phyloP scores from a whole-genome alignment of 2,888 invertebrate species.

The Rhingia rostrata region DNA sequence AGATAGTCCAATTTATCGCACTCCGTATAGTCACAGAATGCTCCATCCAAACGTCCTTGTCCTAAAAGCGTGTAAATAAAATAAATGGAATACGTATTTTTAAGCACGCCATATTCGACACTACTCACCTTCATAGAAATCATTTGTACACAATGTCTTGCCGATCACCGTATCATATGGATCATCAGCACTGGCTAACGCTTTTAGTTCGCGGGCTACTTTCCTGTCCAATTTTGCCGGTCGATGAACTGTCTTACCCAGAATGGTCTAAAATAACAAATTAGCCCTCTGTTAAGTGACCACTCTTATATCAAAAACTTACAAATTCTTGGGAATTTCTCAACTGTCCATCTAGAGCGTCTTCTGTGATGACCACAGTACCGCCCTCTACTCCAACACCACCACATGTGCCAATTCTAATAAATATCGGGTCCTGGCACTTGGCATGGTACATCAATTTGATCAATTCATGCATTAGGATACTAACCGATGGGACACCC shows the following conservation, averaged over 20 bases:
- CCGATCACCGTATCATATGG: conserved; percentile 94
- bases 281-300: neutral
- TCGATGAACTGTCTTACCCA: conserved; percentile 91
- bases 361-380: conserved; percentile 96
- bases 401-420: conserved; percentile 96
- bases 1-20: conserved; percentile 95
- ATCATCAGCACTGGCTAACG: conserved; percentile 88
- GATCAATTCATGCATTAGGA: conserved; percentile 97
- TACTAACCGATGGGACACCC: conserved; percentile 98
- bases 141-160: conserved; percentile 97
- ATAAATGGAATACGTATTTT: too few relatives aligned
- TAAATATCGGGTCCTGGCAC: conserved; percentile 93
- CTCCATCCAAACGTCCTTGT: conserved; percentile 97
- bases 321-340: conserved; percentile 93
- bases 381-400: conserved; percentile 96
- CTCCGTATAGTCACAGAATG: conserved; percentile 96
- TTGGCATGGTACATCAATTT: conserved; percentile 97
- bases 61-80: conserved; percentile 83
- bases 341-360: conserved; percentile 94
- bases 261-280: conserved; percentile 86
- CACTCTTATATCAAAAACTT: conserved; percentile 79
- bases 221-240: conserved; percentile 93
- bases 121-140: conserved; percentile 95
- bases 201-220: conserved; percentile 90
- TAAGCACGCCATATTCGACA: too few relatives aligned